Evolutionary conservation across 1,140 invertebrate species (phyloP).

Genomic region (Plectrocnemia conspersa): DNA sequence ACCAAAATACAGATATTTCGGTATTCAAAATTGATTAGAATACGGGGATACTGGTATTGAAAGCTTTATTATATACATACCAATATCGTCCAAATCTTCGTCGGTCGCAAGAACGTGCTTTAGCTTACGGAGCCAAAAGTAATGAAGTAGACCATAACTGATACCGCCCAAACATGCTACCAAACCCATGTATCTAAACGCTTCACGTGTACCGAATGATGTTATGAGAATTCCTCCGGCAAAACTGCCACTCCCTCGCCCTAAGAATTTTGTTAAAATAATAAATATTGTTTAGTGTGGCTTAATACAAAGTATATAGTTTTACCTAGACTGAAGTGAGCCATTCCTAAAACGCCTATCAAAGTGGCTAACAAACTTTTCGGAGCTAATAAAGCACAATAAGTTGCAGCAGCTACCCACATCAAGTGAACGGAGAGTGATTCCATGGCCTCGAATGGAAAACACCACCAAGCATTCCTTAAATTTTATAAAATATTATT

Average conservation of each 20-base stretch:
- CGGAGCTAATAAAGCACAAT: conserved; percentile 74
- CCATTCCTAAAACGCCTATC: conserved; percentile 75
- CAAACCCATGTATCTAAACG: conserved; percentile 72
- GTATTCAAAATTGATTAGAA: too few species aligned
- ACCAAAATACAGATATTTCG: background rate
- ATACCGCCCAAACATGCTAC: conserved; percentile 63
- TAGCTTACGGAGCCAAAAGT: conserved; percentile 64
- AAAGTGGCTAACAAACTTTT: conserved; percentile 74
- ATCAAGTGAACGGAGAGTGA: conserved; percentile 79
- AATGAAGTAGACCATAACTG: conserved; percentile 65
- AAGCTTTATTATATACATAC: conserved; percentile 18
- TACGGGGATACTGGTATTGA: too few species aligned
- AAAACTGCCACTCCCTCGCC: conserved; percentile 73
- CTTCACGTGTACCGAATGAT: conserved; percentile 63
- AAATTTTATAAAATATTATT: conserved; percentile 21
- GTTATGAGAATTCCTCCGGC: conserved; percentile 73
- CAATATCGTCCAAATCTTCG: conserved; percentile 40
- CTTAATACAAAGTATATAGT: background rate
- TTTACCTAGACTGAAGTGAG: conserved; percentile 75
- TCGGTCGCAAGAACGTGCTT: conserved; percentile 45
- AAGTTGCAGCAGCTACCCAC: conserved; percentile 84
- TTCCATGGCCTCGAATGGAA: conserved; percentile 82
- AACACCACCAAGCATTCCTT: conserved; percentile 79
- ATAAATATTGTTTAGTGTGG: too few species aligned
- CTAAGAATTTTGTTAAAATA: conserved; percentile 38